Conservation (phyloP, 2,113 vertebrate species). For the Pterocles orientalis region DNA sequence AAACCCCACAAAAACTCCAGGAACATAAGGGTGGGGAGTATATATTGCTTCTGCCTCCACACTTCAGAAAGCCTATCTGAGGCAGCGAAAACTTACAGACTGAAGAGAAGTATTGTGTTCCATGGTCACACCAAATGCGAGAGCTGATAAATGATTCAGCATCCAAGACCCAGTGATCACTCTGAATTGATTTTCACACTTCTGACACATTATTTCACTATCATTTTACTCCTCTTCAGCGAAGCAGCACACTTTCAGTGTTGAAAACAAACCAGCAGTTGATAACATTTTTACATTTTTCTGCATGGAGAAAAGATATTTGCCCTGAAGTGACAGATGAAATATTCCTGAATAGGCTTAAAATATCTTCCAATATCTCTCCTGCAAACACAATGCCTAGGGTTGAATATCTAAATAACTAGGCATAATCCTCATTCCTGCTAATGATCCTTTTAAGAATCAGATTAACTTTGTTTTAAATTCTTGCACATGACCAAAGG, state of each 20-base stretch:
- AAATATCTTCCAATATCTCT: background rate
- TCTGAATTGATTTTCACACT: constrained; percentile 4
- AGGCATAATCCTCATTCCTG: background rate
- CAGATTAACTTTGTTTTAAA: constrained; percentile 22
- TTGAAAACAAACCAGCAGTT: background rate
- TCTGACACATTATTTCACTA: background rate
- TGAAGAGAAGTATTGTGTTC: background rate
- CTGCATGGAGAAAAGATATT: background rate
- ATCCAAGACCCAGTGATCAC: background rate
- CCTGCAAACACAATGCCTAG: background rate
- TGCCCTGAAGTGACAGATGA: background rate
- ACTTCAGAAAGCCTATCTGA: background rate
- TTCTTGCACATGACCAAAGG: background rate
- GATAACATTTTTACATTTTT: background rate
- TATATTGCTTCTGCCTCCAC: background rate
- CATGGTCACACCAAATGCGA: accelerated
- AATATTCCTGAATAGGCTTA: background rate
- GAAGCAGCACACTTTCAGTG: background rate
- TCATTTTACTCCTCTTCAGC: background rate
- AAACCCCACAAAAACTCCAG: background rate
- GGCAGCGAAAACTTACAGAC: background rate
- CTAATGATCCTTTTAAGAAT: background rate
- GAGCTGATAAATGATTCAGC: background rate
- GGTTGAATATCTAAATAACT: background rate
- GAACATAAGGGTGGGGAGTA: background rate